A percentile compares a stretch with the other conserved stretches of the same genome.
Conservation (phyloP, 2,888 invertebrate species). For the Ceriagrion tenellum region DNA sequence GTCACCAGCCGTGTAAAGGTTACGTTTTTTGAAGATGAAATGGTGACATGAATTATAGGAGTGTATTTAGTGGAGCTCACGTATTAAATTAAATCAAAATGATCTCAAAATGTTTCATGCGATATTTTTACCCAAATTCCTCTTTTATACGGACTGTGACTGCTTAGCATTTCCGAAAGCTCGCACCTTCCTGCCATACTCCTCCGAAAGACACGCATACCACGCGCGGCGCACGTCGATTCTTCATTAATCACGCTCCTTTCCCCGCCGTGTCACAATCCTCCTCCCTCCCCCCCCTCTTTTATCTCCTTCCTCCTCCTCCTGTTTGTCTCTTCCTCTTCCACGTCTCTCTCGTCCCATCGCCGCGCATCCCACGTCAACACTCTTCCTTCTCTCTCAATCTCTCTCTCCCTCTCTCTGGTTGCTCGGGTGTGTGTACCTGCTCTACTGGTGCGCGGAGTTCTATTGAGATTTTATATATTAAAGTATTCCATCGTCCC, state of each 20-base stretch:
- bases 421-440: background rate
- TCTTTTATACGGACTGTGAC: too few species aligned
- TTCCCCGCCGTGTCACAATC: background rate
- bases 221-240: slow-evolving; percentile 15
- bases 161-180: too few species aligned
- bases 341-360: background rate
- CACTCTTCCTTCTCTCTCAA: background rate
- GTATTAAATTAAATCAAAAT: too few species aligned
- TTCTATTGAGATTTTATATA: too few species aligned
- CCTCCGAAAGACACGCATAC: background rate
- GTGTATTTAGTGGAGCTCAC: too few species aligned
- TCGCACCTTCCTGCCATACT: background rate
- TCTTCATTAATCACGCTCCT: background rate
- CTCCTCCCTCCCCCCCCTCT: background rate
- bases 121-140: too few species aligned
- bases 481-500: too few species aligned
- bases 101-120: too few species aligned
- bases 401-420: background rate
- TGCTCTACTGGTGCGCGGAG: too few species aligned
- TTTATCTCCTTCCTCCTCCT: background rate
- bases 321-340: background rate
- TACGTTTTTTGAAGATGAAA: too few species aligned
- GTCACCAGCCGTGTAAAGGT: too few species aligned
- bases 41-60: too few species aligned
- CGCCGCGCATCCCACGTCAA: background rate